A percentile compares a stretch with the other conserved stretches of the same genome.
Conservation (phyloP, 2,797 vertebrate genomes). For the Sebastes goodei region DNA sequence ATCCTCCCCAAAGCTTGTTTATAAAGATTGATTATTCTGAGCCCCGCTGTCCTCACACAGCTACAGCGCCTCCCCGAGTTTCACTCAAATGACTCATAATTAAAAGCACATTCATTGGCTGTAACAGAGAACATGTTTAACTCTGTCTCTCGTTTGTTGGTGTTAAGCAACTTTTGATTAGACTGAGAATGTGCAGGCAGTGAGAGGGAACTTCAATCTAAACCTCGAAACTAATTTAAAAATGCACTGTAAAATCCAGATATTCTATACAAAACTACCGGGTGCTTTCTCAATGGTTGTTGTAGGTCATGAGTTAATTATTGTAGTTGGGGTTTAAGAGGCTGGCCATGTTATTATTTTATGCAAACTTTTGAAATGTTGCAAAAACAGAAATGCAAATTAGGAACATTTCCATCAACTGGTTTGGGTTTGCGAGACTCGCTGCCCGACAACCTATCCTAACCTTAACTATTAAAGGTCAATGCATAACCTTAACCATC, state of each 20-base stretch:
- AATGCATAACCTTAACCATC: neutral
- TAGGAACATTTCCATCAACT: no score
- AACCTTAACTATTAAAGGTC: neutral
- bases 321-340: no score
- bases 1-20: constrained; percentile 50
- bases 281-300: neutral
- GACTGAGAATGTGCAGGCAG: neutral
- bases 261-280: neutral
- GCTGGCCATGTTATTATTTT: neutral
- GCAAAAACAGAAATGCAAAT: neutral
- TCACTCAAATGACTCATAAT: constrained; percentile 42
- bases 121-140: constrained; percentile 11
- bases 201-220: neutral
- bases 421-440: neutral
- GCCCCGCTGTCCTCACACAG: constrained; percentile 14
- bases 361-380: fast-evolving
- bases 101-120: constrained; percentile 41
- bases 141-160: neutral
- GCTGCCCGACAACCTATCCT: neutral
- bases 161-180: neutral
- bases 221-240: neutral
- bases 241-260: neutral
- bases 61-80: constrained; percentile 21
- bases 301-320: neutral
- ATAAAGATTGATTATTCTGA: constrained; percentile 62